Conservation (phyloP, 2,797 vertebrate species). For the Falco cherrug region DNA sequence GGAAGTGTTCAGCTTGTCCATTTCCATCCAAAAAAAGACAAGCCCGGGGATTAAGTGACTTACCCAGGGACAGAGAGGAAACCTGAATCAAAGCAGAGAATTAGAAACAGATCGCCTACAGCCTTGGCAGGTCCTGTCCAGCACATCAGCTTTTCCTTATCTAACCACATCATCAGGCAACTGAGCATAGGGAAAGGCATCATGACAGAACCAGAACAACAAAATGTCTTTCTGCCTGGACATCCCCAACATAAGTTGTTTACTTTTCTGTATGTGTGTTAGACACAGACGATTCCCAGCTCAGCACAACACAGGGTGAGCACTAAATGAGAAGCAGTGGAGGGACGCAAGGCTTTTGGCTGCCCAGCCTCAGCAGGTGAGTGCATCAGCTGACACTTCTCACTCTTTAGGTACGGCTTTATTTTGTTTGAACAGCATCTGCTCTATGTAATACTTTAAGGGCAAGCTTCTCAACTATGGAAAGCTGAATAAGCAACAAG, state of each 20-base stretch:
- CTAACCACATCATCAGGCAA: not conserved
- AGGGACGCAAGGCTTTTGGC: not conserved
- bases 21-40: not conserved
- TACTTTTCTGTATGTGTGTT: not conserved
- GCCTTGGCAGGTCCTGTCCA: not conserved
- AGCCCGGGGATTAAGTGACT: not conserved
- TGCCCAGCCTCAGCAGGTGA: not conserved
- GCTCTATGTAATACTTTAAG: not conserved
- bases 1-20: not conserved
- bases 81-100: not conserved
- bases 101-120: not conserved
- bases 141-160: not conserved
- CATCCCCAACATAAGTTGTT: not conserved
- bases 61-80: not conserved
- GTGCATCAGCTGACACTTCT: not conserved
- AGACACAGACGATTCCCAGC: not conserved
- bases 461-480: not conserved
- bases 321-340: not conserved
- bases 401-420: not conserved
- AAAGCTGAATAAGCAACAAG: not conserved
- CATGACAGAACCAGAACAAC: not conserved
- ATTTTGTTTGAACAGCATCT: not conserved
- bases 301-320: rapidly evolving
- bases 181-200: not conserved
- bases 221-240: not conserved